Percentiles rank a stretch among this genome's conserved stretches.
Conservation (phyloP, 2,113 vertebrate genomes). For the Perca fluviatilis region DNA sequence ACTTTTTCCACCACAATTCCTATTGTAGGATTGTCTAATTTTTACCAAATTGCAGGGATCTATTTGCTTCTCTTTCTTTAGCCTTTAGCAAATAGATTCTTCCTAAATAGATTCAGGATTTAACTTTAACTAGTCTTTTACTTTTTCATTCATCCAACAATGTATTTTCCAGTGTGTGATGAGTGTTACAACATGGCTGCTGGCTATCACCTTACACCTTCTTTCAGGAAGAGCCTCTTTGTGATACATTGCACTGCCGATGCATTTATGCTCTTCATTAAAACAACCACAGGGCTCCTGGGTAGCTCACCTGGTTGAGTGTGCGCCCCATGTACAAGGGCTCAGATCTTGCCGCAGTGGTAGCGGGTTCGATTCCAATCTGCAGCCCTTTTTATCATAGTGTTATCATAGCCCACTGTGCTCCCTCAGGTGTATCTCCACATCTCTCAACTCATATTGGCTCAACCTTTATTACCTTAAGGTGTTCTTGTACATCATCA, state of each 20-base stretch:
- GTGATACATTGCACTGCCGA: background rate
- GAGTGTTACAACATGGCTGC: background rate
- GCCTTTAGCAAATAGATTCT: background rate
- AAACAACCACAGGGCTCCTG: background rate
- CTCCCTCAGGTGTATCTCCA: conserved; percentile 25
- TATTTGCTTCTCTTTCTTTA: background rate
- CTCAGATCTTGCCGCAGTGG: too few relatives aligned
- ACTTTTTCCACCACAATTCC: background rate
- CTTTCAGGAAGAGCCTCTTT: background rate
- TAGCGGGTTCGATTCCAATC: too few relatives aligned
- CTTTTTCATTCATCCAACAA: background rate
- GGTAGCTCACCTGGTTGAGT: too few relatives aligned
- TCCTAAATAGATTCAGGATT: background rate
- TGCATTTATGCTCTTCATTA: background rate
- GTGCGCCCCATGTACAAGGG: too few relatives aligned
- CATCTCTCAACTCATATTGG: background rate
- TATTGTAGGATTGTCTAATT: background rate
- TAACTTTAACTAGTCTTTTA: too few relatives aligned
- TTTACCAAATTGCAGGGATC: background rate
- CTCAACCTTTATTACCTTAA: conserved; percentile 12
- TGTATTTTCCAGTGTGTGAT: background rate
- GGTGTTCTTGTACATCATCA: background rate
- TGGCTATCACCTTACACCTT: background rate
- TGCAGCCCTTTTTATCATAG: background rate
- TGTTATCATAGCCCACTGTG: conserved; percentile 3